Percentiles rank a stretch among this genome's conserved stretches.
phyloP scores from a whole-genome alignment of 1,140 invertebrate genomes.

The Bactericera cockerelli region DNA sequence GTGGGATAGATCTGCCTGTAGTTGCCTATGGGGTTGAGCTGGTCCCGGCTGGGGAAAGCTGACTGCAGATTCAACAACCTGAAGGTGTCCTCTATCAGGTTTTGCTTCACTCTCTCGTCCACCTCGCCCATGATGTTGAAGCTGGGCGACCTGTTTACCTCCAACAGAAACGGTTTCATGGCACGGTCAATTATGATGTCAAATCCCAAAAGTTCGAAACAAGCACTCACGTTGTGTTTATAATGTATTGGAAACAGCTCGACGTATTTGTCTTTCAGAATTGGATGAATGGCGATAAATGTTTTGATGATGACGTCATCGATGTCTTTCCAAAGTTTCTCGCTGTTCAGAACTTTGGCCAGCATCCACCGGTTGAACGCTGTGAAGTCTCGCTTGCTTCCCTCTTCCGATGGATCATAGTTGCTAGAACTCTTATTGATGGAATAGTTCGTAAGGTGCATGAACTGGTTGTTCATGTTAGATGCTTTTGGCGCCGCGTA shows the following conservation, averaged over 20 bases:
- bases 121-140: conserved; percentile 71
- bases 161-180: conserved; percentile 68
- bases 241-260: conserved; percentile 73
- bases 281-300: conserved; percentile 63
- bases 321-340: conserved; percentile 57
- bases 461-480: conserved; percentile 73
- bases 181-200: conserved; percentile 73
- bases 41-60: conserved; percentile 54
- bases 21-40: too few relatives aligned
- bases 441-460: conserved; percentile 96
- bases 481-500: conserved; percentile 41
- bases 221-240: conserved; percentile 66
- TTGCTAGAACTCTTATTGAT: conserved; percentile 60
- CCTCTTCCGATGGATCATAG: conserved; percentile 20
- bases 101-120: conserved; percentile 70
- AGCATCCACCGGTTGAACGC: too few relatives aligned
- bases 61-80: conserved; percentile 64
- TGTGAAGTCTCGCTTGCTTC: too few relatives aligned
- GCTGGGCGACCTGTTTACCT: conserved; percentile 81
- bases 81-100: conserved; percentile 62
- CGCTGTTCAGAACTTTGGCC: conserved; percentile 49
- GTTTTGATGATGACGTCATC: conserved; percentile 86
- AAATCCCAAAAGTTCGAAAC: conserved; percentile 78
- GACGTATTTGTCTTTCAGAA: conserved; percentile 73
- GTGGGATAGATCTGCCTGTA: too few relatives aligned